Conservation (phyloP, 2,888 invertebrate species). For the Alitta virens region DNA sequence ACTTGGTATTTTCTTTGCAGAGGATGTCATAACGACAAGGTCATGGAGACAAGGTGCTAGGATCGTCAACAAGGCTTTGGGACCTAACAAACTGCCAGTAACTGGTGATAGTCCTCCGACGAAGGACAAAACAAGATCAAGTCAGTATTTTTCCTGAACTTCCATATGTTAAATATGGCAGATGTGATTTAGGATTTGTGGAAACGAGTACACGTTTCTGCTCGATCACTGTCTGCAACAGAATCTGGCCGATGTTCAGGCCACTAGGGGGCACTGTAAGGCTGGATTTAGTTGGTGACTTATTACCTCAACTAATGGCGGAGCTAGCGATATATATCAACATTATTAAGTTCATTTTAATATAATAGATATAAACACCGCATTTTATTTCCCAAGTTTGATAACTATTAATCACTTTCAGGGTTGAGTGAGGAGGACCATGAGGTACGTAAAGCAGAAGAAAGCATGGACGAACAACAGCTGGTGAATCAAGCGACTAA, state of each 20-base stretch:
- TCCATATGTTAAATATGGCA: no score
- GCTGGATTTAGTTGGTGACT: no score
- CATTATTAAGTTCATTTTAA: not conserved
- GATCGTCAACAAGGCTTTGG: conserved; percentile 18
- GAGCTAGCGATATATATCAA: not conserved
- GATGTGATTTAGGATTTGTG: no score
- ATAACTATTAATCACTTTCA: not conserved
- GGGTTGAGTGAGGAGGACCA: not conserved
- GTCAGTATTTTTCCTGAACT: conserved; percentile 4
- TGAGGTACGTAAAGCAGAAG: not conserved
- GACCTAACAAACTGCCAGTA: conserved; percentile 18
- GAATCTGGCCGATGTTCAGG: no score
- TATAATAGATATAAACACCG: not conserved
- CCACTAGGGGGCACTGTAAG: no score
- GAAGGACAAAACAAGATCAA: conserved; percentile 1
- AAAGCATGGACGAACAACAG: not conserved
- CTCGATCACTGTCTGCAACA: no score
- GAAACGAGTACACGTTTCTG: no score
- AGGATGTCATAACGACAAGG: conserved; percentile 25
- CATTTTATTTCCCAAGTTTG: no score
- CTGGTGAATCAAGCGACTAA: conserved; percentile 61
- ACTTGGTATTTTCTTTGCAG: not conserved
- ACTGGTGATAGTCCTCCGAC: not conserved
- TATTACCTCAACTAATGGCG: no score
- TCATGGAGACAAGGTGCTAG: conserved; percentile 26